phyloP scores from a whole-genome alignment of 2,888 invertebrate genomes.

The Mimachlamys varia region DNA sequence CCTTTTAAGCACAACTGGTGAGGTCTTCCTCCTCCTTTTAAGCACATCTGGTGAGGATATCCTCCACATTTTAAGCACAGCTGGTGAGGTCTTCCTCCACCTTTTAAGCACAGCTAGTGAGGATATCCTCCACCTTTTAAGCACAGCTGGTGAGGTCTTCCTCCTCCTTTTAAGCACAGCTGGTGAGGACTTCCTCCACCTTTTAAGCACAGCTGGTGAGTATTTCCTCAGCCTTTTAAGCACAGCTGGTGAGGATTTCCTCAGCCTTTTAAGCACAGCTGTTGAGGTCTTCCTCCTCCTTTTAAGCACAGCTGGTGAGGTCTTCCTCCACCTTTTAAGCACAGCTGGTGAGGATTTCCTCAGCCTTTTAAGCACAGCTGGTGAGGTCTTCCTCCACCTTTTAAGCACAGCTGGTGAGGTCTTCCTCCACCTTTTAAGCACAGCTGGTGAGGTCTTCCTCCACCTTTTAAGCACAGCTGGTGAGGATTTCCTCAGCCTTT shows the following conservation, averaged over 20 bases:
- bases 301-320: slow-evolving; percentile 60
- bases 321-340: slow-evolving; percentile 60
- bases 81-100: slow-evolving; percentile 62
- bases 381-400: slow-evolving; percentile 61
- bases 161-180: slow-evolving; percentile 57
- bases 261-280: slow-evolving; percentile 57
- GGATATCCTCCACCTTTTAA: slow-evolving; percentile 60
- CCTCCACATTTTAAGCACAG: slow-evolving; percentile 57
- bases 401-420: slow-evolving; percentile 60
- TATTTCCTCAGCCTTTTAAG: slow-evolving; percentile 61
- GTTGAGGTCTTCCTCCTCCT: slow-evolving; percentile 61
- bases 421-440: slow-evolving; percentile 59
- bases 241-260: slow-evolving; percentile 62
- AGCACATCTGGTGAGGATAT: slow-evolving; percentile 62
- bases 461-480: slow-evolving; percentile 62
- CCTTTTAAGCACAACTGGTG: slow-evolving; percentile 60
- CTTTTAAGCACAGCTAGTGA: slow-evolving; percentile 59
- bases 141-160: slow-evolving; percentile 61
- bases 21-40: slow-evolving; percentile 61
- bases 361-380: slow-evolving; percentile 60
- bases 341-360: slow-evolving; percentile 62
- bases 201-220: slow-evolving; percentile 61
- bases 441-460: slow-evolving; percentile 62
- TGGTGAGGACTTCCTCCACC: slow-evolving; percentile 61
- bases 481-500: slow-evolving; percentile 60